Conservation (phyloP, 1,140 invertebrate species). For the Stegodyphus dumicola region DNA sequence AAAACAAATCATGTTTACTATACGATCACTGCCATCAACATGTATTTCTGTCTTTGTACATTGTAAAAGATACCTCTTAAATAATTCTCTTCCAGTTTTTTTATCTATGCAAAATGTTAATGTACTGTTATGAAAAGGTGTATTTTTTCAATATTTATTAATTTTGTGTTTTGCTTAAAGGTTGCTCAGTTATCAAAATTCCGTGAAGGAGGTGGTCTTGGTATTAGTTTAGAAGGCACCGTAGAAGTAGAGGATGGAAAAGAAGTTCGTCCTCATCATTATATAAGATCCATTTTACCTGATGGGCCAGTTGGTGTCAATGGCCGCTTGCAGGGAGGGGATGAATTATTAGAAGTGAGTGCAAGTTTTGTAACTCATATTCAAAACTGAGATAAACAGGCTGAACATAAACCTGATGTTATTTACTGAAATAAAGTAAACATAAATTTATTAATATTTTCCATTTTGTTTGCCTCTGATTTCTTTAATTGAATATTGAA, state of each 20-base stretch:
- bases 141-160: neutral
- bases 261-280: slow-evolving; percentile 92
- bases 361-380: too few species aligned
- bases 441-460: too few species aligned
- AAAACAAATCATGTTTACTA: too few species aligned
- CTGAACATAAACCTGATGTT: too few species aligned
- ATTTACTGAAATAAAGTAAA: too few species aligned
- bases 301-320: slow-evolving; percentile 95
- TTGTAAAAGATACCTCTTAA: too few species aligned
- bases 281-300: slow-evolving; percentile 90
- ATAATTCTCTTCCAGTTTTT: too few species aligned
- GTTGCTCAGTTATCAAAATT: slow-evolving; percentile 88
- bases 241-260: slow-evolving; percentile 91
- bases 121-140: neutral
- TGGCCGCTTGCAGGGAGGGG: slow-evolving; percentile 82
- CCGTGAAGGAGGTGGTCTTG: slow-evolving; percentile 87
- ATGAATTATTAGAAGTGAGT: slow-evolving; percentile 86
- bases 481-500: too few species aligned
- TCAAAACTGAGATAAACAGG: too few species aligned
- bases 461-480: too few species aligned
- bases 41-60: too few species aligned
- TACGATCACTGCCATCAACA: too few species aligned
- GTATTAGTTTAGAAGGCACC: slow-evolving; percentile 96
- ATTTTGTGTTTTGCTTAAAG: slow-evolving; percentile 66
- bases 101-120: neutral